Evolutionary conservation across 2,888 invertebrate species (phyloP), one percentile per base, ranked within the genome.

Genomic region (Tanypteryx hageni): DNA sequence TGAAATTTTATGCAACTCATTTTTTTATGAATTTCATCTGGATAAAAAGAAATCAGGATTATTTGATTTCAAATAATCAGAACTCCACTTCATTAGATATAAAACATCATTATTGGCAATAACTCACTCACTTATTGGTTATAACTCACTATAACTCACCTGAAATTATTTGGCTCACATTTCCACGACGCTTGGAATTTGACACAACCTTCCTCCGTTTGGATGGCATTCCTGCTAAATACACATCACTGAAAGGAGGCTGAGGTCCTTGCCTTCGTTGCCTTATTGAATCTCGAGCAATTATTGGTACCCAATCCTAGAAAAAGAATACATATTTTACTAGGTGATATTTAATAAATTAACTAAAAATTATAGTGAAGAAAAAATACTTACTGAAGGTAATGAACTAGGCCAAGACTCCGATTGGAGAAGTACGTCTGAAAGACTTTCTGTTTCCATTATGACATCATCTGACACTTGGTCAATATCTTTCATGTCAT

Each of bases 261-360:
- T 96, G 96, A 16, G 95, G 94, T 95, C 95, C 94, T 93, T 97
- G 96, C 91, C 96, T 95, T 92, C 97, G 96, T 95, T 98, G 98
- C 92, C 96, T 95, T 94, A 97, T 96, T 91, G 97, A 96, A 95
- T 99, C 99, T 93, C 97, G 96, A 13, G 97, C 96, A 93, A 99
- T 98, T 93, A 98, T 97, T 13, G 98, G 98, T 93, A 98, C 97
- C 99, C 99, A 99, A 93, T 97, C 97, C 96, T 96, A 94, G 7
- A 94, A 94, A 91, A 92, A 92, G 18, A 59, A 86, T 10, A 86
- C 22, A 59, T 13, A 27, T 58, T n/a, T 57, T 44, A 83, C 44
- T 44, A 57, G 10, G 16, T 14, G 31, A 59, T 22, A 58, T 16
- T 22, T 9, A 16, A 16, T 16, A 16, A 89, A 64, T n/a, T 68